These are phyloP conservation scores for Drosophila nikananu DNA, from an alignment of 1,140 invertebrate species.

Conservation along the genomic window DNA sequence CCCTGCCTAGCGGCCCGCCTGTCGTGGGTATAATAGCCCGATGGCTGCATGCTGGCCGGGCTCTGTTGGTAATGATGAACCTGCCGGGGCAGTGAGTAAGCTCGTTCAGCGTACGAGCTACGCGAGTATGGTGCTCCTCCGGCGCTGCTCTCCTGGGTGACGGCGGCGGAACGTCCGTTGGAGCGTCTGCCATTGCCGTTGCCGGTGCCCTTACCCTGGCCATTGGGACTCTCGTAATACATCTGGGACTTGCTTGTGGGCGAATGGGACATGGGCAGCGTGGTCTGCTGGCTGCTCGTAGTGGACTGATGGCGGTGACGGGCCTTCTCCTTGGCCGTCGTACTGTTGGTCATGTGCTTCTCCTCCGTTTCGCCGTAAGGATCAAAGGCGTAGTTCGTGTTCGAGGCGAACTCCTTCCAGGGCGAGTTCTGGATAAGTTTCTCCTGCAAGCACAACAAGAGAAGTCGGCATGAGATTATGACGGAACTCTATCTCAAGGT, in stretches of 20 bases:
- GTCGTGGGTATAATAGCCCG: slow-evolving; percentile 86
- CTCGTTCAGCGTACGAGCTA: slow-evolving; percentile 84
- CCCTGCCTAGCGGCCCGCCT: slow-evolving; percentile 61
- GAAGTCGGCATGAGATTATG: slow-evolving; percentile 18
- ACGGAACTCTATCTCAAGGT: slow-evolving; percentile 8
- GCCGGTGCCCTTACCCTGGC: slow-evolving; percentile 66
- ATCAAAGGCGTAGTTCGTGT: slow-evolving; percentile 95
- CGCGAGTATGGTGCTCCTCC: slow-evolving; percentile 69
- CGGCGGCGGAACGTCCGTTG: slow-evolving; percentile 54
- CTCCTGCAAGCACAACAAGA: slow-evolving; percentile 87
- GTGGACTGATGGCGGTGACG: slow-evolving; percentile 67
- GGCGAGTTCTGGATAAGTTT: slow-evolving; percentile 92
- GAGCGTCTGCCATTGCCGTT: slow-evolving; percentile 39
- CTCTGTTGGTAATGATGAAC: slow-evolving; percentile 75
- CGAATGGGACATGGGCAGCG: slow-evolving; percentile 85
- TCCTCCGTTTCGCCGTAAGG: slow-evolving; percentile 92
- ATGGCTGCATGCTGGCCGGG: slow-evolving; percentile 79
- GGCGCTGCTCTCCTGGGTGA: slow-evolving; percentile 76
- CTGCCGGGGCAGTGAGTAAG: slow-evolving; percentile 80
- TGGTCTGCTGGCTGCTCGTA: slow-evolving; percentile 78
- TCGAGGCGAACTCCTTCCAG: slow-evolving; percentile 94
- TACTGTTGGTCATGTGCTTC: slow-evolving; percentile 87
- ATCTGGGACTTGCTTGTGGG: slow-evolving; percentile 83
- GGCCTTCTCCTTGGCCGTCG: slow-evolving; percentile 73
- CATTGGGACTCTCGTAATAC: slow-evolving; percentile 75